These are phyloP conservation scores for Thyatira batis DNA, from an alignment of 2,888 invertebrate genomes.

Conservation along the genomic window DNA sequence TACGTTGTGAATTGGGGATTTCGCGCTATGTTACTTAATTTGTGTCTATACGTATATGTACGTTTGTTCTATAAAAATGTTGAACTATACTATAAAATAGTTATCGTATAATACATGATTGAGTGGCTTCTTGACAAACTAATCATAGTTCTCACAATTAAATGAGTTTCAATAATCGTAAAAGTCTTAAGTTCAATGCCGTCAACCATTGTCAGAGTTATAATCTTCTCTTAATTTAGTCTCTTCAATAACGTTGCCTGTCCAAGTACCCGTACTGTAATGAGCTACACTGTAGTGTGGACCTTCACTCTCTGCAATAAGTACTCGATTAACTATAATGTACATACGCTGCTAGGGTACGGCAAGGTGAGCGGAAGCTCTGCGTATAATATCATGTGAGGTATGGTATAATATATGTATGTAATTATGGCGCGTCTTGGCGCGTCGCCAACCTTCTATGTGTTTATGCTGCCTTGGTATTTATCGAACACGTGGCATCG, in stretches of 20 bases:
- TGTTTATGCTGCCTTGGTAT: constrained; percentile 38
- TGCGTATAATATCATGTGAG: constrained; percentile 26
- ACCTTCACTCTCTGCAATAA: constrained; percentile 14
- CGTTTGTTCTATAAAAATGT: too few species aligned
- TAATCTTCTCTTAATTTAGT: constrained; percentile 36
- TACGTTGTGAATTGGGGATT: not conserved
- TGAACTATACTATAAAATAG: too few species aligned
- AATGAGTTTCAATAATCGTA: constrained; percentile 13
- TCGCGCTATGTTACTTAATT: not conserved
- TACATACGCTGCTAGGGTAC: constrained; percentile 10
- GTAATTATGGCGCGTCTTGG: constrained; percentile 24
- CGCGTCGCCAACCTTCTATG: constrained; percentile 29
- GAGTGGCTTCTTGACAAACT: not conserved
- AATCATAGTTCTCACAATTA: not conserved
- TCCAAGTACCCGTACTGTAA: not conserved
- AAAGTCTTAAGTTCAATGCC: constrained; percentile 32
- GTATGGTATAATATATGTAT: constrained; percentile 36
- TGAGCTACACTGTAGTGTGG: constrained; percentile 15
- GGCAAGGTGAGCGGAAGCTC: constrained; percentile 30
- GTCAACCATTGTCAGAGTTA: constrained; percentile 33
- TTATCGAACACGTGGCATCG: constrained; percentile 16
- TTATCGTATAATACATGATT: too few species aligned
- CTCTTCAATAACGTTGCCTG: constrained; percentile 25
- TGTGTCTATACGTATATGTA: too few species aligned
- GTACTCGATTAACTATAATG: constrained; percentile 9